A percentile compares a stretch with the other conserved stretches of the same genome.
phyloP scores from a whole-genome alignment of 1,140 invertebrate species.

The Neuroterus valhalla region DNA sequence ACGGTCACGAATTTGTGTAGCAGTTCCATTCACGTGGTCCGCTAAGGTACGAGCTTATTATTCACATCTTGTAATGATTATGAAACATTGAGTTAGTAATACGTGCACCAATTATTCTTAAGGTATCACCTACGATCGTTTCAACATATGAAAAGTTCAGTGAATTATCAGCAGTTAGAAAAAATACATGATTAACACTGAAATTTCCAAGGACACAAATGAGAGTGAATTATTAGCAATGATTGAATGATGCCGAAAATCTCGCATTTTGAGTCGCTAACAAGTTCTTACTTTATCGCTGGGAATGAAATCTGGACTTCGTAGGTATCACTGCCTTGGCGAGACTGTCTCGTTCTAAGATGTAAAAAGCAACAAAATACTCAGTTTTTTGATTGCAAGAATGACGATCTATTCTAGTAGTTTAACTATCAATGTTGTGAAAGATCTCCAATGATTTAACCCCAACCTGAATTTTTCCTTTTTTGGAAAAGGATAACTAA shows the following conservation, averaged over 20 bases:
- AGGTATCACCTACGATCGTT: too few relatives aligned
- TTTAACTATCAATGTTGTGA: background rate
- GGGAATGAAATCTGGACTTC: conserved; percentile 93
- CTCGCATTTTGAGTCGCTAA: conserved; percentile 39
- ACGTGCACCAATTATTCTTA: conserved; percentile 11
- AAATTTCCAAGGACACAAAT: too few relatives aligned
- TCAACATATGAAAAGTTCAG: too few relatives aligned
- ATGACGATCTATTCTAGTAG: too few relatives aligned
- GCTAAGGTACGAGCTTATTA: too few relatives aligned
- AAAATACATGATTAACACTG: too few relatives aligned
- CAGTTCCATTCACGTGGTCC: too few relatives aligned
- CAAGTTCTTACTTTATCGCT: conserved; percentile 88
- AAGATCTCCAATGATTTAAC: conserved; percentile 41
- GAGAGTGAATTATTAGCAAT: conserved; percentile 17
- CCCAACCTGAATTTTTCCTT: conserved; percentile 25
- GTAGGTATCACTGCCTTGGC: conserved; percentile 85
- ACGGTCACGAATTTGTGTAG: too few relatives aligned
- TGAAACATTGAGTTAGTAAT: conserved; percentile 2
- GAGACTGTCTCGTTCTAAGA: conserved; percentile 74
- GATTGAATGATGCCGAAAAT: conserved; percentile 30
- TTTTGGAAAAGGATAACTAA: background rate
- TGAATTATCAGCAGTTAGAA: too few relatives aligned
- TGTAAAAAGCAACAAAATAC: conserved; percentile 64
- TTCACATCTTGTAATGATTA: too few relatives aligned
- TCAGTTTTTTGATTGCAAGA: conserved; percentile 45